phyloP scores from a whole-genome alignment of 2,888 invertebrate genomes.

The Apamea epomidion region DNA sequence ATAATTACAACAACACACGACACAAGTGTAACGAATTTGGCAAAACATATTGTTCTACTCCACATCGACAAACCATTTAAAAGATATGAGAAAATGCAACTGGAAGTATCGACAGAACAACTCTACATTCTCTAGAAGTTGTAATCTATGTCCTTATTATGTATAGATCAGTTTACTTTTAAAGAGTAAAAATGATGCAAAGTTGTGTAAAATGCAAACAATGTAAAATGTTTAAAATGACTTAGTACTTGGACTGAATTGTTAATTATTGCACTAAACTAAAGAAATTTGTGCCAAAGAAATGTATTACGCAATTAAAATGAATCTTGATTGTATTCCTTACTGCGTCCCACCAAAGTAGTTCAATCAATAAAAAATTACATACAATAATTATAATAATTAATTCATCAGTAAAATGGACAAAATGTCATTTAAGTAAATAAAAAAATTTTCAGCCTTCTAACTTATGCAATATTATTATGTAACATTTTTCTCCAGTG shows the following conservation, averaged over 20 bases:
- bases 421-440: constrained; percentile 72
- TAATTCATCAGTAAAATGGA: constrained; percentile 65
- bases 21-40: constrained; percentile 74
- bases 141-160: constrained; percentile 49
- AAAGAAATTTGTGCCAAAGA: constrained; percentile 72
- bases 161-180: constrained; percentile 39
- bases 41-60: constrained; percentile 67
- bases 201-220: constrained; percentile 53
- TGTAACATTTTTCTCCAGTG: constrained; percentile 67
- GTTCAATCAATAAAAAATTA: constrained; percentile 51
- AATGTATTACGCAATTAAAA: constrained; percentile 52
- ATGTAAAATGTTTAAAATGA: constrained; percentile 43
- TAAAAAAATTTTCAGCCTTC: constrained; percentile 74
- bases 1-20: constrained; percentile 69
- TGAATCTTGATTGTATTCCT: constrained; percentile 54
- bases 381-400: constrained; percentile 60
- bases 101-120: constrained; percentile 65
- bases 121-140: constrained; percentile 50
- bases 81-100: constrained; percentile 63
- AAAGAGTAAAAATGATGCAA: constrained; percentile 42
- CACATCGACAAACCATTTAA: constrained; percentile 56
- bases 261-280: constrained; percentile 56
- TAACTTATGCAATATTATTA: constrained; percentile 70
- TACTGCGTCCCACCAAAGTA: constrained; percentile 32
- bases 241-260: constrained; percentile 40